These are phyloP conservation scores for Callinectes sapidus DNA, from an alignment of 2,888 invertebrate genomes.

Conservation along the genomic window DNA sequence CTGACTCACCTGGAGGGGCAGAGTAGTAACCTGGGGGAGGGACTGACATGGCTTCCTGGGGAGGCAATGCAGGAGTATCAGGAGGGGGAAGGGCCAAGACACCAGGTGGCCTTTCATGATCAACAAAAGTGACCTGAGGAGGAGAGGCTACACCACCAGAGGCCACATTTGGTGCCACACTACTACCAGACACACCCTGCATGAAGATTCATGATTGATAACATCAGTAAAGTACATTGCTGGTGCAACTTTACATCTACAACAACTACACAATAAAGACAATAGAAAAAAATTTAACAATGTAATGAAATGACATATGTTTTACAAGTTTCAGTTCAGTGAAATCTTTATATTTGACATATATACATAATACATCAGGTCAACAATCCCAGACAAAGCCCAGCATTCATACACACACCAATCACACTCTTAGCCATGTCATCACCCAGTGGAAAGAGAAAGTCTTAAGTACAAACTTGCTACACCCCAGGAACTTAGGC, in stretches of 20 bases:
- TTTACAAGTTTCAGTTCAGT: too few species aligned
- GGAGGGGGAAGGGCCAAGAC: slow-evolving; percentile 56
- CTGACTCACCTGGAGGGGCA: slow-evolving; percentile 50
- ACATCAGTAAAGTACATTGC: background rate
- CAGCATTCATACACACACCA: too few species aligned
- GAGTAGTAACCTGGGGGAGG: slow-evolving; percentile 50
- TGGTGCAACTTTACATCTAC: background rate
- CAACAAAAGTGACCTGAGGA: slow-evolving; percentile 50
- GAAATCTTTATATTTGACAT: too few species aligned
- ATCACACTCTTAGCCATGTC: too few species aligned
- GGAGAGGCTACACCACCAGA: slow-evolving; percentile 56
- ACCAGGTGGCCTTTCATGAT: slow-evolving; percentile 45
- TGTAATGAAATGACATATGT: too few species aligned
- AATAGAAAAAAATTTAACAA: background rate
- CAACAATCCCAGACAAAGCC: too few species aligned
- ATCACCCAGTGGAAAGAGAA: too few species aligned
- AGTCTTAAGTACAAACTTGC: too few species aligned
- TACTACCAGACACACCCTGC: slow-evolving; percentile 52
- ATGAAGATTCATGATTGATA: background rate
- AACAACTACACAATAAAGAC: background rate
- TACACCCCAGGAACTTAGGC: too few species aligned
- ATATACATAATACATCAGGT: too few species aligned
- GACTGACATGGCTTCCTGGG: slow-evolving; percentile 46
- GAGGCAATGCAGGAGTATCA: slow-evolving; percentile 42
- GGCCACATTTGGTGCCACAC: slow-evolving; percentile 46